These are phyloP conservation scores for Lophura nycthemera DNA, from an alignment of 2,113 vertebrate genomes.

Conservation along the genomic window DNA sequence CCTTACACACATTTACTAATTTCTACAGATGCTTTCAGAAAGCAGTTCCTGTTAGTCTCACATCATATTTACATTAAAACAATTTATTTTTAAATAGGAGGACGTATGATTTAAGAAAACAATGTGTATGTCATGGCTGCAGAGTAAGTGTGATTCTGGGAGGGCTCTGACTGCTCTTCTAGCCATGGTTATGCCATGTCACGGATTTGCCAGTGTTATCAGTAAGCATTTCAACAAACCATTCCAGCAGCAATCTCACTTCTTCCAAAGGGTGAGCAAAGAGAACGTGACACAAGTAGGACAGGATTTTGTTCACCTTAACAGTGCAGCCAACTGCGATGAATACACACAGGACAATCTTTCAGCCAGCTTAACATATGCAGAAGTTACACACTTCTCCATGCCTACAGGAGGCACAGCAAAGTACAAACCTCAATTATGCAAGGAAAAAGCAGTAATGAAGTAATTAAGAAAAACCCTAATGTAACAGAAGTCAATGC, in stretches of 20 bases:
- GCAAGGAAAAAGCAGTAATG: neutral
- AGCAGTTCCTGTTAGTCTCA: neutral
- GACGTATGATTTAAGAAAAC: neutral
- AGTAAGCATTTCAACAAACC: neutral
- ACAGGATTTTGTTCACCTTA: slow-evolving; percentile 25
- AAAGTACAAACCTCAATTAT: neutral
- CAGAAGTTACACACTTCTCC: neutral
- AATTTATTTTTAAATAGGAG: neutral
- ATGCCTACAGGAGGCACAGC: neutral
- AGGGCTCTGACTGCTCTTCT: neutral
- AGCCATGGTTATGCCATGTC: neutral
- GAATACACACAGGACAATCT: neutral
- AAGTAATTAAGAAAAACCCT: neutral
- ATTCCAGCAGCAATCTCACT: neutral
- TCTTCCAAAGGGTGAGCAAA: slow-evolving; percentile 27
- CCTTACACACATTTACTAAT: neutral
- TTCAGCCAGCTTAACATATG: neutral
- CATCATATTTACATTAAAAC: neutral
- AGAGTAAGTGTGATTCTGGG: neutral
- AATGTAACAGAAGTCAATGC: neutral
- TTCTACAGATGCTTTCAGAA: neutral
- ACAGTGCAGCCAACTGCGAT: neutral
- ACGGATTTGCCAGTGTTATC: neutral
- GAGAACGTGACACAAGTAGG: slow-evolving; percentile 60
- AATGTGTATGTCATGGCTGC: neutral